Evolutionary conservation across 2,113 vertebrate genomes (phyloP).

Genomic region (Boulengerochromis microlepis): DNA sequence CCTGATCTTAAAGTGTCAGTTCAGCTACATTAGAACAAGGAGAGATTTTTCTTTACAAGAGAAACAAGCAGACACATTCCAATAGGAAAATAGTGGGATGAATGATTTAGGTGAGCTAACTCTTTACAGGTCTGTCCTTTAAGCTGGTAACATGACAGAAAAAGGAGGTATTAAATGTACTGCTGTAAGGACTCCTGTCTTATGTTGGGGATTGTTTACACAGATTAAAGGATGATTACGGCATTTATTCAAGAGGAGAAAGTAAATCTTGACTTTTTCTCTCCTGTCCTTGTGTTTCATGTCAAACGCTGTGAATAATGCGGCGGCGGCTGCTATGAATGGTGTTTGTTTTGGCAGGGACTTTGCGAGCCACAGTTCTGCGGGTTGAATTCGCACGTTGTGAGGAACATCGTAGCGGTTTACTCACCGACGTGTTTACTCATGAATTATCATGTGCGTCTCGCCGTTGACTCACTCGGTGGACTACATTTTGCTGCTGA

Average conservation of each 20-base stretch:
- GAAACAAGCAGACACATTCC: not conserved
- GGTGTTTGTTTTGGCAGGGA: constrained; percentile 36
- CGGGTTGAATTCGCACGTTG: constrained; percentile 20
- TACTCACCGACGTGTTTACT: constrained; percentile 35
- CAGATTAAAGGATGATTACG: not conserved
- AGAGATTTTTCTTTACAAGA: not conserved
- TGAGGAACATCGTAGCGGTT: constrained; percentile 40
- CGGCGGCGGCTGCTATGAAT: not conserved
- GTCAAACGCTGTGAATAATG: constrained; percentile 33
- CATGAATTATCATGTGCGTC: constrained; percentile 34
- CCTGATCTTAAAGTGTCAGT: not conserved
- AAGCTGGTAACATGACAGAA: not conserved
- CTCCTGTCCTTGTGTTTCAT: not conserved
- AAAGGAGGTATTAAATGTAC: not conserved
- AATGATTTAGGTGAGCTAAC: not conserved
- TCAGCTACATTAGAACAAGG: not conserved
- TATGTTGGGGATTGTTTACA: not conserved
- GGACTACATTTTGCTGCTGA: constrained; percentile 42
- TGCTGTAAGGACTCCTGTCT: not conserved
- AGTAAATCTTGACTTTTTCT: not conserved
- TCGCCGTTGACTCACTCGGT: constrained; percentile 32
- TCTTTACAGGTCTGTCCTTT: not conserved
- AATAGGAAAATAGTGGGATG: not conserved
- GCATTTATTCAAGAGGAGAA: not conserved
- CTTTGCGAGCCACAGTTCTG: constrained; percentile 1